Base-by-base conservation (phyloP, 2,113 vertebrate species). In the Ophthalmolycus amberensis region DNA sequence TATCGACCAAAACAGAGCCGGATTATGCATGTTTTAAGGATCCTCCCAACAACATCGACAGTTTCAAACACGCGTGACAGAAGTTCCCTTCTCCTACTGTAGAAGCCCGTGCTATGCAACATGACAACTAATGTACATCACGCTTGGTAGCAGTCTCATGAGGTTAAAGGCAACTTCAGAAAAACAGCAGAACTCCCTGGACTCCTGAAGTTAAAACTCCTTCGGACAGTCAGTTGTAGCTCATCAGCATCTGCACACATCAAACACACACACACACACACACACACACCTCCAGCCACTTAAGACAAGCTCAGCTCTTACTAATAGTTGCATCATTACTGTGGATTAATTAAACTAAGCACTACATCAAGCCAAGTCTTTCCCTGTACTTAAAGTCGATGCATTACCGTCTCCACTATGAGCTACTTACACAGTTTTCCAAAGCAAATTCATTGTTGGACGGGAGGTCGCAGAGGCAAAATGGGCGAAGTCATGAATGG, bases 251-350 rank as follows among this genome's bases (percentile, higher is more conserved):
- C 27, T 69, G 32, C 75, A 73, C 25, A 25, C 25, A 25, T 25
- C 25, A 59, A 65, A 48, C 66, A 54, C 32, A 77, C 44, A 69
- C 34, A 62, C 50, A 54, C 14, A 38, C 34, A 54, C 50, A 46
- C 12, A 54, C 12, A 42, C 46, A 46, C 69, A 73, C 40, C 60
- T 79, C 40, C 37, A 86, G 78, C 89, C 87, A 88, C 91, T 92
- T 90, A 91, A 90, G 81, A 89, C 85, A 32, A 88, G 81, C 90
- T 68, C 87, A 77, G 90, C 91, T 94, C 90, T 96, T 96, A 93
- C 95, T 85, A 90, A 92, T 84, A 87, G 93, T 96, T 96, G 93
- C 95, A 95, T 96, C 95, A 95, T 94, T 95, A 94, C 88, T 52
- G 72, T 77, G 91, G 92, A 95, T 96, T 95, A 95, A 96, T 95